Base-by-base conservation (phyloP, 2,888 invertebrate genomes). In the Rhamphomyia laevipes region DNA sequence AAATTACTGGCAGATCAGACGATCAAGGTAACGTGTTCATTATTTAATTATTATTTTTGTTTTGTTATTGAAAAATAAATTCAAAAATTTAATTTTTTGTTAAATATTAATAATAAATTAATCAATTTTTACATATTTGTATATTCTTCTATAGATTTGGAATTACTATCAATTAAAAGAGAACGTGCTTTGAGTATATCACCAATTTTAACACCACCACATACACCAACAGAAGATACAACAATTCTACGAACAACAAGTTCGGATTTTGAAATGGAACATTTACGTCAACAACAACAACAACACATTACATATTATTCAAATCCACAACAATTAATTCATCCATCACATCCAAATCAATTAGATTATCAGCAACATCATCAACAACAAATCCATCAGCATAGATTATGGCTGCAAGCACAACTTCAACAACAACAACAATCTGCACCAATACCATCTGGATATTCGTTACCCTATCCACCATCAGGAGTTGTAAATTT, bases 151-250 rank as follows among this genome's bases (percentile, higher is more conserved):
- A 17, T 71, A 79, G 79, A 75, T 64, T 79, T 77, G 56, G 78
- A 77, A 60, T 77, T 77, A 56, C 74, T 78, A 50, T 76, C 75
- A 62, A 77, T 80, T 56, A 80, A 80, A 63, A 71, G 77, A 50
- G 80, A 80, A 65, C 76, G 77, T 51, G 76, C 78, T 55, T 76
- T 77, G 50, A 69, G 69, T 46, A 58, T 69, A 40, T 72, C 71
- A 46, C 78, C 80, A 49, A 73, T 84, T 58, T 73, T 84, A 56
- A 84, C 84, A 56, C 84, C 84, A 41, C 84, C 84, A 13, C 81
- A 80, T 58, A 84, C 84, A 58, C 84, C 84, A 62, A 83, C 84
- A 47, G 82, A 76, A 58, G 69, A 69, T 54, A 27, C 23, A 27
- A 6, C 23, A 27, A 27, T 27, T 27, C 23, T 7, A 27, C 9